phyloP scores from a whole-genome alignment of 2,113 vertebrate genomes.

The Malurus alboscapulatus region DNA sequence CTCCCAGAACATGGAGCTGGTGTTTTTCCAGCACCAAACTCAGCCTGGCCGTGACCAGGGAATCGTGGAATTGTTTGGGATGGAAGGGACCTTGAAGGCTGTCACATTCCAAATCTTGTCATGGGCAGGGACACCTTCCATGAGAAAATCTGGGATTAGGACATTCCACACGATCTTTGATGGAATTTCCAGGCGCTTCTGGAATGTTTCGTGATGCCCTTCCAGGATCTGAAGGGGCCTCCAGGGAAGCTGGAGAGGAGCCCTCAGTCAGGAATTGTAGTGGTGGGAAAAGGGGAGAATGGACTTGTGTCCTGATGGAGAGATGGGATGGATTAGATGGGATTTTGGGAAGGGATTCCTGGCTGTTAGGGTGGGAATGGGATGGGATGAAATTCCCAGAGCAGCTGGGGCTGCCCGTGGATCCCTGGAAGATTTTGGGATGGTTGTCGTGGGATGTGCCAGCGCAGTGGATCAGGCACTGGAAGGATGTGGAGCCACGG shows the following conservation, averaged over 20 bases:
- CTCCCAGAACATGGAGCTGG: too few species aligned
- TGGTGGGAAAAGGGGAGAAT: neutral
- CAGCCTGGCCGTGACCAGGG: rapidly evolving
- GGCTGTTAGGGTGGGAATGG: neutral
- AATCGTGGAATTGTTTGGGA: neutral
- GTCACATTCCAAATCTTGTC: rapidly evolving
- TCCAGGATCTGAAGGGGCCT: neutral
- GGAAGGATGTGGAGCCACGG: too few species aligned
- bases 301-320: too few species aligned
- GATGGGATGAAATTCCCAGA: neutral
- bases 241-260: neutral
- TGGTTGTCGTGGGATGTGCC: too few species aligned
- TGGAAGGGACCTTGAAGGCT: neutral
- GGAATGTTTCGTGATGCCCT: neutral
- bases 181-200: neutral
- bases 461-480: too few species aligned
- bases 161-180: rapidly evolving
- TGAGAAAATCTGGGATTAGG: neutral
- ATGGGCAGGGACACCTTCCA: rapidly evolving
- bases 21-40: neutral
- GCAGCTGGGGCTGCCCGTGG: too few species aligned
- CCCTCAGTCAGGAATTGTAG: neutral
- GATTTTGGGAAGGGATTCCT: rapidly evolving
- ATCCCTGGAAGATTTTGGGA: too few species aligned
- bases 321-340: neutral